These are phyloP conservation scores for Trinorchestia longiramus DNA, from an alignment of 1,140 invertebrate species.

Conservation along the genomic window DNA sequence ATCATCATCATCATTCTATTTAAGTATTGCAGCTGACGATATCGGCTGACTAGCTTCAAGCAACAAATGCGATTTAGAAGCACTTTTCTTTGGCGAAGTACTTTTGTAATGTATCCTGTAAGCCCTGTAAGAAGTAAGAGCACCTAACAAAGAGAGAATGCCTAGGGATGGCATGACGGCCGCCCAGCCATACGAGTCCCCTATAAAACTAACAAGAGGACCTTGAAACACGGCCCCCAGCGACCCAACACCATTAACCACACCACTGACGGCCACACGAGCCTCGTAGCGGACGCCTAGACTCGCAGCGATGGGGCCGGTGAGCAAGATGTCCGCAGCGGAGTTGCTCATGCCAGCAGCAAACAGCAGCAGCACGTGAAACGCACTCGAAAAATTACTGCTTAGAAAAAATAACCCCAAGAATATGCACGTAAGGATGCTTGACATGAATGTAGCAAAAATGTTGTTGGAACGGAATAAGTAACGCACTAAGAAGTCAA, in stretches of 20 bases:
- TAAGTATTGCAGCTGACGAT: not conserved
- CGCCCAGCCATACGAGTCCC: slow-evolving; percentile 72
- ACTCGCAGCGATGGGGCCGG: slow-evolving; percentile 72
- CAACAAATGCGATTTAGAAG: not conserved
- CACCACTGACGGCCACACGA: slow-evolving; percentile 72
- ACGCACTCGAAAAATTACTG: slow-evolving; percentile 70
- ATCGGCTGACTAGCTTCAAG: not conserved
- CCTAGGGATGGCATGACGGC: slow-evolving; percentile 73
- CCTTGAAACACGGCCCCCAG: slow-evolving; percentile 74
- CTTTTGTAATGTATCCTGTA: slow-evolving; percentile 33
- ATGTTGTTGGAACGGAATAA: slow-evolving; percentile 70
- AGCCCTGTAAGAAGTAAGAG: slow-evolving; percentile 56
- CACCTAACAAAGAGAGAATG: slow-evolving; percentile 59
- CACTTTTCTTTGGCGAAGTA: not conserved
- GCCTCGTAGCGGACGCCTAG: slow-evolving; percentile 72
- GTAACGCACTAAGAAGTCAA: slow-evolving; percentile 72
- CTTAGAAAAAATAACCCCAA: slow-evolving; percentile 72
- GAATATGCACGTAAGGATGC: slow-evolving; percentile 69
- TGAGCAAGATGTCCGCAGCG: slow-evolving; percentile 74
- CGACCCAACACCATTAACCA: slow-evolving; percentile 73
- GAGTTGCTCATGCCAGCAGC: slow-evolving; percentile 73
- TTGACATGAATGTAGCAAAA: slow-evolving; percentile 71
- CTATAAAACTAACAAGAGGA: slow-evolving; percentile 72
- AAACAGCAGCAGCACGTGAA: slow-evolving; percentile 72
- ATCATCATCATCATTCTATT: not conserved